Conservation (phyloP, 2,797 vertebrate species). For the Tragopan temminckii region DNA sequence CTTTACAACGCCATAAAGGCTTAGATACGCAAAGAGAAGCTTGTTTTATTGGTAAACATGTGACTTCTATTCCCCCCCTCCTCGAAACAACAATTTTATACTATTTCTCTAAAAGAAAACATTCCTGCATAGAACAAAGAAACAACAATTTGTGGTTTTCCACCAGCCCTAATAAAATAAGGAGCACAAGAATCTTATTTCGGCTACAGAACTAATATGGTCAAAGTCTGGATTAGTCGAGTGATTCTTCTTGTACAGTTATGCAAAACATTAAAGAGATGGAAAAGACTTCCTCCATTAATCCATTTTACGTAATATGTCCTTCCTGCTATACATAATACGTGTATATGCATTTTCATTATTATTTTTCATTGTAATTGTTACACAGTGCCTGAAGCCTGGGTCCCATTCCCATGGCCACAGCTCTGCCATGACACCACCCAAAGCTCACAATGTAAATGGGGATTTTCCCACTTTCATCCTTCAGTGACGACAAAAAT, state of each 20-base stretch:
- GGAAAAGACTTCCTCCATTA: constrained; percentile 64
- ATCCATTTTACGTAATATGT: constrained; percentile 56
- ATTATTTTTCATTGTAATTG: constrained; percentile 1
- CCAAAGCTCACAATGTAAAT: background rate
- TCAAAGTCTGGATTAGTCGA: constrained; percentile 65
- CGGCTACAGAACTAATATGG: constrained; percentile 55
- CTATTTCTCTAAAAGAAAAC: constrained; percentile 8
- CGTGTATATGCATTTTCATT: background rate
- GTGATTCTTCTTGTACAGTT: constrained; percentile 53
- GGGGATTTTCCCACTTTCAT: background rate
- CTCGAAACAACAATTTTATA: background rate
- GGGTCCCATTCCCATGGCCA: constrained; percentile 17
- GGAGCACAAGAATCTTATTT: constrained; percentile 57
- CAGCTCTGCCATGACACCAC: background rate
- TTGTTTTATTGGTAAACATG: background rate
- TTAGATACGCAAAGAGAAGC: background rate
- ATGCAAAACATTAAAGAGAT: constrained; percentile 66
- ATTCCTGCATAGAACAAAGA: background rate
- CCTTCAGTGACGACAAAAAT: background rate
- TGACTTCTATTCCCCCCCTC: background rate
- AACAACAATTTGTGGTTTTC: constrained; percentile 1
- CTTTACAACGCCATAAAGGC: background rate
- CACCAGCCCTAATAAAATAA: constrained; percentile 48
- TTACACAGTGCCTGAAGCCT: background rate
- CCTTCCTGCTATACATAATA: constrained; percentile 49